Conservation (phyloP, 1,140 invertebrate genomes). For the Megalopta genalis region DNA sequence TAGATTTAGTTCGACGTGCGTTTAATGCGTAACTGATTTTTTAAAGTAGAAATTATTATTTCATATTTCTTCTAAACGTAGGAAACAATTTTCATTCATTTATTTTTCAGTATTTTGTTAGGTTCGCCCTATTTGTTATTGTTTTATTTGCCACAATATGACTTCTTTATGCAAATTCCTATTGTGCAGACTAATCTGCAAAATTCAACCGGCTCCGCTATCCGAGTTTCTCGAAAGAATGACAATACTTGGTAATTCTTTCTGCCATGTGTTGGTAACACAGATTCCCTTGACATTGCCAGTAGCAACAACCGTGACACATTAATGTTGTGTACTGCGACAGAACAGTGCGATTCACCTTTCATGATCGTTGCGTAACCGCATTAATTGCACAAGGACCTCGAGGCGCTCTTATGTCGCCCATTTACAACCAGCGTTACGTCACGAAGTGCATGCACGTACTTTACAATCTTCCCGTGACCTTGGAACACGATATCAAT, state of each 20-base stretch:
- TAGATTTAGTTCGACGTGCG: no score
- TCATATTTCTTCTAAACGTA: no score
- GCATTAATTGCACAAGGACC: conserved; percentile 47
- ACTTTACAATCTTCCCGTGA: conserved; percentile 13
- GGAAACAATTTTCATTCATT: no score
- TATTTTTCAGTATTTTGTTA: no score
- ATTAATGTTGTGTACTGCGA: not conserved
- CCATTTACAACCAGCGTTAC: conserved; percentile 34
- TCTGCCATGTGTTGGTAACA: not conserved
- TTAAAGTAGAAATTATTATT: no score
- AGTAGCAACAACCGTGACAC: conserved; percentile 5
- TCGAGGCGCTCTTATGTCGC: conserved; percentile 32
- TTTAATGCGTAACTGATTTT: no score
- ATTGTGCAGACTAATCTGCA: no score
- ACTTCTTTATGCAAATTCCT: no score
- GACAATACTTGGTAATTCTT: not conserved
- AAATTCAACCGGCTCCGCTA: no score
- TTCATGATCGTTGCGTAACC: conserved; percentile 27
- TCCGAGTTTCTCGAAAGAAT: not conserved
- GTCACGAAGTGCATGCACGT: conserved; percentile 33
- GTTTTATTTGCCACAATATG: no score
- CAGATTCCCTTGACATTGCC: conserved; percentile 24
- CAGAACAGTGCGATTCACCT: conserved; percentile 23
- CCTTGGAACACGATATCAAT: conserved; percentile 52
- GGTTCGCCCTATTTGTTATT: no score